phyloP scores from a whole-genome alignment of 2,888 invertebrate genomes.

The Clusia tigrina region DNA sequence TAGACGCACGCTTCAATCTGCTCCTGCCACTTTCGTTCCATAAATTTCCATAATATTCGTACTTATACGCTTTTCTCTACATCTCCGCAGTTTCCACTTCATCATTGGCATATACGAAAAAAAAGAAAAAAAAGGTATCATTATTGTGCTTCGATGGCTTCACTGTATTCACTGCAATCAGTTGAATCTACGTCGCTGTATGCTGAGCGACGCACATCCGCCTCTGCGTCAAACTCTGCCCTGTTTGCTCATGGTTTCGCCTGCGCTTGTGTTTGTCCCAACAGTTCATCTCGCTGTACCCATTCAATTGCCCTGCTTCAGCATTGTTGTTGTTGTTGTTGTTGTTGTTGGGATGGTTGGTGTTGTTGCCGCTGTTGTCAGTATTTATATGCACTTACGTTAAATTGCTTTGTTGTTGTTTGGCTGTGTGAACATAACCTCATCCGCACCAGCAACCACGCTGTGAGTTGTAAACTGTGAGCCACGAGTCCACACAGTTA shows the following conservation, averaged over 20 bases:
- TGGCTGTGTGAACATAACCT: constrained; percentile 16
- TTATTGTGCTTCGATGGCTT: constrained; percentile 12
- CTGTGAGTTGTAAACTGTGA: constrained; percentile 8
- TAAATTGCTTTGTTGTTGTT: neutral
- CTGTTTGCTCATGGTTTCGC: neutral
- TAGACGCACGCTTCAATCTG: too few species aligned
- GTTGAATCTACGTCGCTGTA: neutral
- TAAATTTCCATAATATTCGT: too few species aligned
- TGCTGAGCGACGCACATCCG: neutral
- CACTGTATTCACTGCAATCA: neutral
- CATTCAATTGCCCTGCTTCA: constrained; percentile 13
- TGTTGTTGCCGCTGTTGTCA: neutral
- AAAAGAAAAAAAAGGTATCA: too few species aligned
- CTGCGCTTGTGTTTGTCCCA: neutral
- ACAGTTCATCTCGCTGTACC: constrained; percentile 11
- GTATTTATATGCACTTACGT: neutral
- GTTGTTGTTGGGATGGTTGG: neutral
- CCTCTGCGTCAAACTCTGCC: neutral
- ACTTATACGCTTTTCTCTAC: neutral
- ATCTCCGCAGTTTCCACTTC: neutral
- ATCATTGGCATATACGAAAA: neutral
- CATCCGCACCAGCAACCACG: constrained; percentile 12
- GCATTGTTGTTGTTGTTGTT: constrained; percentile 15
- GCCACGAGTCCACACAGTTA: constrained; percentile 13
- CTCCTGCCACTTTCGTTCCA: too few species aligned